Base-by-base conservation (phyloP, 2,888 invertebrate species). In the Noctua comes region DNA sequence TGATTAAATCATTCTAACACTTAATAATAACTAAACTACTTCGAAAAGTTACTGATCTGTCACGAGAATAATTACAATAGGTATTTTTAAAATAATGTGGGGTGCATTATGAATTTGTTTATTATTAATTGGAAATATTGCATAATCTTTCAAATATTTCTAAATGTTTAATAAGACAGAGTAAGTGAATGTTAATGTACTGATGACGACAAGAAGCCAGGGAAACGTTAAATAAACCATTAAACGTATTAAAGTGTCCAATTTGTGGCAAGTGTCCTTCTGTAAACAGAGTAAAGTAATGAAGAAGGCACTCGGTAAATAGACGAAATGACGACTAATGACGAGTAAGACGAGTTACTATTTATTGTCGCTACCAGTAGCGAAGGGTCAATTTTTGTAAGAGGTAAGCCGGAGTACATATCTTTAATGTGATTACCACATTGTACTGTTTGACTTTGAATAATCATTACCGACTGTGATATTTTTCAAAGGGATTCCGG, bases 181-280 rank as follows among this genome's bases (percentile, higher is more conserved):
- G 57, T 51, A 71, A 68, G n/a, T n/a, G 13, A 68, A 72, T 31
- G 57, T 79, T 24, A n/a, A 18, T 27, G 24, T n/a, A 57, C 48
- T 36, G 43, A 64, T 43, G 68, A 46, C 68, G 36, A 40, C 65
- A 68, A 66, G 65, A 68, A 81, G 71, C n/a, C 78, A 59, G 54
- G 65, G 31, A 79, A 79, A 85, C 71, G 21, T 73, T 73, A 62
- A 84, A 73, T 70, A 84, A 78, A 82, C 84, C 82, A 84, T 84
- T 74, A 84, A 57, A 66, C 36, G 7, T 73, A 84, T 72, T 76
- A 84, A 83, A 77, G 31, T 65, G 51, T 68, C 57, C 71, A 84
- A 73, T 84, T 78, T 64, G 70, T 66, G 57, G 48, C 21, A 66
- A 75, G 31, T 51, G 73, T 10, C 36, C 36, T 70, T 51, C 66